Base-by-base conservation (phyloP, 2,888 invertebrate species). In the Tenthredo notha region DNA sequence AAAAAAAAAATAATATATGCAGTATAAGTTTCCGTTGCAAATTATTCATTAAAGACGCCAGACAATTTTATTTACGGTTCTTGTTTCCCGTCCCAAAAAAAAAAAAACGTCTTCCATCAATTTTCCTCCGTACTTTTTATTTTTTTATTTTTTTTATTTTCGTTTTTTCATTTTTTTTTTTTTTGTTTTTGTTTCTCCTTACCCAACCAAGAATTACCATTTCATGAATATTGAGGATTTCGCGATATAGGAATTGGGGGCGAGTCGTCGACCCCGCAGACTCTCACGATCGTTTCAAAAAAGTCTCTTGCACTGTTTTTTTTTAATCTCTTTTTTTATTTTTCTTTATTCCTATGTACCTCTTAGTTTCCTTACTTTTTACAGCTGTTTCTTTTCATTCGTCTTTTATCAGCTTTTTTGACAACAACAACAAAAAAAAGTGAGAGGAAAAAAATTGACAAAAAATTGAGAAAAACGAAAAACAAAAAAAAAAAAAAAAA, bases 241-340 rank as follows among this genome's bases (percentile, higher is more conserved):
- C 7, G 54, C n/a, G 54, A 21, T 12, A 37, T 37, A 25, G 18
- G 67, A 33, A 67, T 67, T 33, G 33, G 67, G 67, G 67, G 15
- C 67, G 15, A 67, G 67, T 67, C 67, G 67, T 67, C 67, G 67
- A 67, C 67, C 67, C 67, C 33, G 67, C 67, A 67, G 33, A 67
- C 33, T 5, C 18, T 29, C 29, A 15, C 12, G 67, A 67, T 67
- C 67, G 33, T 67, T 67, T 67, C 18, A 7, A 33, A 67, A 67
- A 67, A 67, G 18, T 33, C 33, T 67, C 25, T 67, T 12, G 9
- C 21, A 21, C 21, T 21, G 4, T 10, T 54, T 54, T 54, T n/a
- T n/a, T n/a, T n/a, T n/a, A n/a, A 6, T 54, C n/a, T n/a, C n/a
- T n/a, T n/a, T 54, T n/a, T n/a, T 54, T 54, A 50, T 58, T 21